Percentiles rank a stretch among this genome's conserved stretches.
phyloP scores from a whole-genome alignment of 2,888 invertebrate species.

The Timema cristinae region DNA sequence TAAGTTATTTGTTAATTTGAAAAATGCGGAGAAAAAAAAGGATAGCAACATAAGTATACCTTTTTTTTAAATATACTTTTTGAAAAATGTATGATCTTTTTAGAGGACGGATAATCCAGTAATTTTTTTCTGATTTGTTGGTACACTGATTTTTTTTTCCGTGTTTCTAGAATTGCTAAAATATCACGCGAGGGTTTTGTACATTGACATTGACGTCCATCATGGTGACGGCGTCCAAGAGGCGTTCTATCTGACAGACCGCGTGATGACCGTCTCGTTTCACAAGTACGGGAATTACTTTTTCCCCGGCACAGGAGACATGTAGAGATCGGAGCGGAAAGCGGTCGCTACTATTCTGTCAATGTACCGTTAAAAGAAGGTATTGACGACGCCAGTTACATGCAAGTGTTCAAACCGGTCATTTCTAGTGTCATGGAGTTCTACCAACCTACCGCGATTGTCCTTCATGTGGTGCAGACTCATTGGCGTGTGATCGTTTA shows the following conservation, averaged over 20 bases:
- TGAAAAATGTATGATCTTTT: too few species aligned
- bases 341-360: slow-evolving; percentile 93
- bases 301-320: slow-evolving; percentile 98
- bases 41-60: too few species aligned
- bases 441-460: slow-evolving; percentile 94
- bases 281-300: slow-evolving; percentile 98
- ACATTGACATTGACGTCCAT: slow-evolving; percentile 98
- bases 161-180: slow-evolving; percentile 70
- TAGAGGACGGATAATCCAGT: too few species aligned
- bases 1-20: too few species aligned
- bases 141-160: too few species aligned
- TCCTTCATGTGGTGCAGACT: slow-evolving; percentile 98
- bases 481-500: slow-evolving; percentile 87
- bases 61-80: too few species aligned
- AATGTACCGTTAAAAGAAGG: slow-evolving; percentile 98
- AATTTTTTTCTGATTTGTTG: too few species aligned
- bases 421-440: slow-evolving; percentile 93
- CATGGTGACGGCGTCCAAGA: slow-evolving; percentile 97
- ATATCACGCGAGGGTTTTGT: slow-evolving; percentile 89
- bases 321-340: slow-evolving; percentile 98
- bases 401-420: slow-evolving; percentile 91
- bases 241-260: slow-evolving; percentile 93
- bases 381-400: slow-evolving; percentile 90
- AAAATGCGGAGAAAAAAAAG: too few species aligned
- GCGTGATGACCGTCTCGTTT: slow-evolving; percentile 99